phyloP scores from a whole-genome alignment of 2,888 invertebrate genomes.

The Cataglyphis altisquamis region DNA sequence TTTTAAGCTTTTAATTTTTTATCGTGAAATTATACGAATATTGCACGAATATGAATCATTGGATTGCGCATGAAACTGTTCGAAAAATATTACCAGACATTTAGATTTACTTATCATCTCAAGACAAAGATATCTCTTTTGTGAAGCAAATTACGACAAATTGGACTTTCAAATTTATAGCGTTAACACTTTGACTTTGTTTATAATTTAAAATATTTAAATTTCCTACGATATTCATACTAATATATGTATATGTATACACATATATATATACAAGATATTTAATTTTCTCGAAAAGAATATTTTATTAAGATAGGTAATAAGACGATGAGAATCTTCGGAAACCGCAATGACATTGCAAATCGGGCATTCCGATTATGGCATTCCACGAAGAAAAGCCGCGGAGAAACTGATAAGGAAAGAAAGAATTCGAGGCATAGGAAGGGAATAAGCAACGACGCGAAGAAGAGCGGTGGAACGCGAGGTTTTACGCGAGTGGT shows the following conservation, averaged over 20 bases:
- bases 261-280: background rate
- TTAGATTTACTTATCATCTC: background rate
- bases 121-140: background rate
- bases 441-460: constrained; percentile 23
- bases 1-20: background rate
- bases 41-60: background rate
- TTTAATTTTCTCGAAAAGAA: background rate
- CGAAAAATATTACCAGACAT: background rate
- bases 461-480: constrained; percentile 59
- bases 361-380: constrained; percentile 34
- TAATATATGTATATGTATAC: no score
- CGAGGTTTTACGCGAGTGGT: constrained; percentile 66
- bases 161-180: background rate
- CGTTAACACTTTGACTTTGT: background rate
- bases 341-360: constrained; percentile 27
- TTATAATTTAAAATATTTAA: background rate
- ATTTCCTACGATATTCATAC: background rate
- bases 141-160: background rate
- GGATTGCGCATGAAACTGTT: background rate
- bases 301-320: background rate
- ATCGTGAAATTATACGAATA: no score
- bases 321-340: background rate
- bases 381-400: constrained; percentile 25
- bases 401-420: constrained; percentile 31
- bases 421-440: constrained; percentile 38